Conservation (phyloP, 2,113 vertebrate species). For the Greenwoodochromis staneri region DNA sequence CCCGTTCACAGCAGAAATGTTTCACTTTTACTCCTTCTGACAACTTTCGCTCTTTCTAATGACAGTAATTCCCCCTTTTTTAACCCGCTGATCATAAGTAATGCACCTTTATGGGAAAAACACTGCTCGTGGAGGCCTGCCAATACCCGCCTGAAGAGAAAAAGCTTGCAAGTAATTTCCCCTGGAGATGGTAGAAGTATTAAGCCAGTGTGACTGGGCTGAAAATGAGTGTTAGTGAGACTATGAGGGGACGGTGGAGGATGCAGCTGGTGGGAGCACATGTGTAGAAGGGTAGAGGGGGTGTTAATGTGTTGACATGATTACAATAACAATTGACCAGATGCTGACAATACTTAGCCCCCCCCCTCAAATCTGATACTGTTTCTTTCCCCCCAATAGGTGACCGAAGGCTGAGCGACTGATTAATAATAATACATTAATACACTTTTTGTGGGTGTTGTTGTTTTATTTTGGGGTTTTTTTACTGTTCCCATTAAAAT, state of each 20-base stretch:
- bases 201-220: slow-evolving; percentile 21
- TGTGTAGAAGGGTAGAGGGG: background rate
- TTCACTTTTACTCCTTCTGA: slow-evolving; percentile 41
- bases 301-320: slow-evolving; percentile 23
- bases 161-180: slow-evolving; percentile 50
- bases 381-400: background rate
- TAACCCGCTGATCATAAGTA: slow-evolving; percentile 45
- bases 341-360: background rate
- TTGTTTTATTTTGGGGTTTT: background rate
- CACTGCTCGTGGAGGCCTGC: slow-evolving; percentile 43
- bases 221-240: slow-evolving; percentile 7
- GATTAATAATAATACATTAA: background rate
- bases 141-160: slow-evolving; percentile 19
- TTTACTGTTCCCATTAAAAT: background rate
- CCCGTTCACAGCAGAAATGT: slow-evolving; percentile 14
- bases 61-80: slow-evolving; percentile 21
- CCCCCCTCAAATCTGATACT: background rate
- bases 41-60: slow-evolving; percentile 40
- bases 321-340: slow-evolving; percentile 16
- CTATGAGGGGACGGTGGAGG: background rate
- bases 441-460: background rate
- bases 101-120: slow-evolving; percentile 43
- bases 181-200: slow-evolving; percentile 30
- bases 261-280: background rate
- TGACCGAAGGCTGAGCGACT: background rate